Conservation (phyloP, 2,888 invertebrate species). For the Euproctis similis region DNA sequence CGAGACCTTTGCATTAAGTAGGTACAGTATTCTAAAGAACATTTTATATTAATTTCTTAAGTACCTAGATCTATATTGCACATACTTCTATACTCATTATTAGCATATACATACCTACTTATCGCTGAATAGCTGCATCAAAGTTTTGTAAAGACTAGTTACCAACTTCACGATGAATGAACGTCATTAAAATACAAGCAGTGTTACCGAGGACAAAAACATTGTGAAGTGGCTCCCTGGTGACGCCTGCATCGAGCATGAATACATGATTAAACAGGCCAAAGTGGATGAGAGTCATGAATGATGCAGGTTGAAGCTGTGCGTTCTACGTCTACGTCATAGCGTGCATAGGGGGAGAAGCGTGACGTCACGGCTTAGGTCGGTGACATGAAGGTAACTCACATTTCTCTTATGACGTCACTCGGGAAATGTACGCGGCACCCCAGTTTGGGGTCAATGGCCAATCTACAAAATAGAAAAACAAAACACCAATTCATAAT, state of each 20-base stretch:
- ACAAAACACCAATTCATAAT: slow-evolving; percentile 45
- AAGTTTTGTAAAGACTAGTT: too few relatives aligned
- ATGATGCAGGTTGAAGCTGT: slow-evolving; percentile 10
- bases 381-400: slow-evolving; percentile 46
- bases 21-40: too few relatives aligned
- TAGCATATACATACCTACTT: too few relatives aligned
- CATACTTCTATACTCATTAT: too few relatives aligned
- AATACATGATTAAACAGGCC: slow-evolving; percentile 13
- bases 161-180: too few relatives aligned
- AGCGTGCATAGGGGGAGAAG: slow-evolving; percentile 20
- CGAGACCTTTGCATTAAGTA: too few relatives aligned
- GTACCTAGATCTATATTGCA: too few relatives aligned
- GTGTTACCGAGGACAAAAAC: slow-evolving; percentile 7
- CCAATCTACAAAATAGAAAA: slow-evolving; percentile 75
- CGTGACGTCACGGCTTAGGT: slow-evolving; percentile 44
- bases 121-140: too few relatives aligned
- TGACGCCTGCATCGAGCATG: slow-evolving; percentile 7
- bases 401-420: slow-evolving; percentile 72
- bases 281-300: slow-evolving; percentile 14
- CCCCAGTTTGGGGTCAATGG: slow-evolving; percentile 72
- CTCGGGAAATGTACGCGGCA: slow-evolving; percentile 72
- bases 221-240: slow-evolving; percentile 8
- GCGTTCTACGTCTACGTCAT: slow-evolving; percentile 6
- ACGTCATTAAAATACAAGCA: slow-evolving; percentile 8
- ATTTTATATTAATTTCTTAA: too few relatives aligned